Percentiles rank a stretch among this genome's conserved stretches.
These are phyloP conservation scores for Xestoiulus laeticollis DNA, from an alignment of 2,888 invertebrate species.

Conservation along the genomic window DNA sequence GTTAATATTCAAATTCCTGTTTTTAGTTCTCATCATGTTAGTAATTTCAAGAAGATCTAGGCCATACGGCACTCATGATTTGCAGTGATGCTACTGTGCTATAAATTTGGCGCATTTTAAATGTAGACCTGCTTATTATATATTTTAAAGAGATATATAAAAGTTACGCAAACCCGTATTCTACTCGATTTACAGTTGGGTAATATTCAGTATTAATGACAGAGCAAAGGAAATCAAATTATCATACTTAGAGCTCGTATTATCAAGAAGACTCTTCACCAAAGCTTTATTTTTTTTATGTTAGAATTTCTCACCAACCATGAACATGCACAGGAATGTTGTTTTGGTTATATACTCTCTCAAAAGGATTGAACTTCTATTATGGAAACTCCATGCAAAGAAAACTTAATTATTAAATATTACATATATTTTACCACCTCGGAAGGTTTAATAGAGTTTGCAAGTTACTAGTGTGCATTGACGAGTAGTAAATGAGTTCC, in stretches of 20 bases:
- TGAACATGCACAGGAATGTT: not conserved
- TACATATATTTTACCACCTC: not conserved
- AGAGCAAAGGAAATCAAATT: too few relatives aligned
- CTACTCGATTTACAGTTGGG: not conserved
- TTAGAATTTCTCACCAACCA: not conserved
- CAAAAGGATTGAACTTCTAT: not conserved
- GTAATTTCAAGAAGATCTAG: slow-evolving; percentile 4
- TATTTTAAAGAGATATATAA: not conserved
- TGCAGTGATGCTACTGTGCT: not conserved
- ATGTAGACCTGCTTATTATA: not conserved
- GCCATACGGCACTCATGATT: not conserved
- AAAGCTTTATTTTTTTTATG: not conserved
- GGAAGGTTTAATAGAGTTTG: not conserved
- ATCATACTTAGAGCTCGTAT: not conserved
- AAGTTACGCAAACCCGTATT: slow-evolving; percentile 14
- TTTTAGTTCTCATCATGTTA: not conserved
- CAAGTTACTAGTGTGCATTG: not conserved
- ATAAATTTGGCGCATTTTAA: not conserved
- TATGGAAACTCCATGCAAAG: not conserved
- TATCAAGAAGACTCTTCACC: not conserved
- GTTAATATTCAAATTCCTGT: slow-evolving; percentile 8
- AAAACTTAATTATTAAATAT: not conserved
- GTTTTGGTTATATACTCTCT: not conserved
- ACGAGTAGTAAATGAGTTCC: not conserved
- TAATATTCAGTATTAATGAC: too few relatives aligned